Conservation (phyloP, 2,888 invertebrate genomes). For the Rhagonycha lutea region DNA sequence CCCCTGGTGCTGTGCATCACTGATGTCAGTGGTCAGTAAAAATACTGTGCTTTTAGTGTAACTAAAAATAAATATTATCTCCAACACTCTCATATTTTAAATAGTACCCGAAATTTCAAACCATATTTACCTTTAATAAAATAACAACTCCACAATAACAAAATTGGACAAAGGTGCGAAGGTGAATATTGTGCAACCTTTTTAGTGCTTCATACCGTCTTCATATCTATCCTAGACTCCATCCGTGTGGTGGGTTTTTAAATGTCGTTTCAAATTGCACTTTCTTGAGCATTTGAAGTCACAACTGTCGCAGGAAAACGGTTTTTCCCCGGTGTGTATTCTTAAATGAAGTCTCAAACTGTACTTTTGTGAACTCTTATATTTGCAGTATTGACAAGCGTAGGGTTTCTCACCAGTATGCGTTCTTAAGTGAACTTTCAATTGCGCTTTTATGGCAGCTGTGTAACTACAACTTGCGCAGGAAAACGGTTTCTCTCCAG, state of each 20-base stretch:
- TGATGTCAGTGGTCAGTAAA: too few relatives aligned
- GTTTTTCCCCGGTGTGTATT: not conserved
- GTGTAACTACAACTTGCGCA: not conserved
- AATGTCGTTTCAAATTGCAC: not conserved
- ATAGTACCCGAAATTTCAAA: too few relatives aligned
- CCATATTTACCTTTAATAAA: too few relatives aligned
- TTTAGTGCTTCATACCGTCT: not conserved
- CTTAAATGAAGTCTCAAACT: not conserved
- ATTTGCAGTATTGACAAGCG: not conserved
- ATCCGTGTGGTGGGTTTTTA: not conserved
- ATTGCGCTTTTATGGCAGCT: not conserved
- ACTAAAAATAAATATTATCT: too few relatives aligned
- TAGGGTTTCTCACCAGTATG: not conserved
- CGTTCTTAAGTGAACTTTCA: not conserved
- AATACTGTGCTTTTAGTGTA: too few relatives aligned
- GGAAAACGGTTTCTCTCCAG: not conserved
- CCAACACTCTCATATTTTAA: too few relatives aligned
- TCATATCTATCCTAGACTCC: not conserved
- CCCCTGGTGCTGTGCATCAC: too few relatives aligned
- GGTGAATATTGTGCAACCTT: not conserved
- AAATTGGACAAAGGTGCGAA: too few relatives aligned
- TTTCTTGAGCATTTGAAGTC: not conserved
- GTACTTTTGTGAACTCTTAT: not conserved
- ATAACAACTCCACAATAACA: too few relatives aligned
- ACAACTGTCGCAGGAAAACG: not conserved